Base-by-base conservation (phyloP, 2,797 vertebrate genomes). In the Aselliscus stoliczkanus region DNA sequence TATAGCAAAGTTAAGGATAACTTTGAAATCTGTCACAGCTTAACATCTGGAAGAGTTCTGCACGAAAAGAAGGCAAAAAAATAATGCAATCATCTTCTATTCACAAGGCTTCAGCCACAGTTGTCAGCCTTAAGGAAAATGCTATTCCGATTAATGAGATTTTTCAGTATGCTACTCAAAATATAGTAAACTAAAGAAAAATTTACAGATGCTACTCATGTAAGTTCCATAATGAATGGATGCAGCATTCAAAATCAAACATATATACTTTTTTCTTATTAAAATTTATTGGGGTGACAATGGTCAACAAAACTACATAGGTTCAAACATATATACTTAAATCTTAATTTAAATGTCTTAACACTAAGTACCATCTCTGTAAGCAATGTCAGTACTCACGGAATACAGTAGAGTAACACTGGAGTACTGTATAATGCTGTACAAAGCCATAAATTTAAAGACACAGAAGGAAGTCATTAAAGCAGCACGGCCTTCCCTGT, bases 361-460 rank as follows among this genome's bases (percentile, higher is more conserved):
- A 67, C 17, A 70, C 39, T 20, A 83, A 88, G 9, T 25, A 31
- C 27, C 42, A 70, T 23, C 82, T 58, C 93, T 72, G 12, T 1
- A 27, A 13, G 80, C 60, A 44, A 13, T 23, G 25, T 54, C 25
- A 47, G n/a, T 98, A 99, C 99, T 97, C 98, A 99, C 99, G 9
- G 99, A 99, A 98, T 99, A 99, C 3, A 99, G 99, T 23, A 99
- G 99, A 89, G 99, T 99, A 97, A 99, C 99, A 76, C 99, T 99
- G 98, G 99, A 99, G 97, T 99, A 99, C 98, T 99, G 99, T 98
- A 99, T 99, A 96, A 99, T 99, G 98, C 99, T 99, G 98, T 99
- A 99, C 39, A 99, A 98, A 39, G 99, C 99, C 99, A 99, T 99
- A 98, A 99, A 99, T 98, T 99, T 99, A 98, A 99, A 99, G 50